Conservation (phyloP, 2,888 invertebrate genomes). For the Microctonus aethiopoides region DNA sequence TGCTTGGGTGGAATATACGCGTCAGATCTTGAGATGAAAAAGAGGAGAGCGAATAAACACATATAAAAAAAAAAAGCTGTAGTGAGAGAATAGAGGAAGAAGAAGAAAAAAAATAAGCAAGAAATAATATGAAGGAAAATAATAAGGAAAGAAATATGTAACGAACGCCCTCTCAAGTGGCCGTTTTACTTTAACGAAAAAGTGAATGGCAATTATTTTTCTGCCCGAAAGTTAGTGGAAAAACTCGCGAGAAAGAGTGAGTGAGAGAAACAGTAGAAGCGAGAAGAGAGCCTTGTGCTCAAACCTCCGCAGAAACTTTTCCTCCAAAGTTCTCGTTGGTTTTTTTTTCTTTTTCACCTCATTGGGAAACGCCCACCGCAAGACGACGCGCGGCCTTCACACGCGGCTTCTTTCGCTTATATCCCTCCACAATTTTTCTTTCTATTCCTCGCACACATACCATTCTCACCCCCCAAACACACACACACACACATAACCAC, state of each 20-base stretch:
- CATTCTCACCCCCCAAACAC: background rate
- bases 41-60: background rate
- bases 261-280: background rate
- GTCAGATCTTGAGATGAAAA: background rate
- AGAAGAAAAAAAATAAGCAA: background rate
- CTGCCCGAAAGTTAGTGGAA: constrained; percentile 10
- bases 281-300: background rate
- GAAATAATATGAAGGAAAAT: constrained; percentile 17
- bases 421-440: background rate
- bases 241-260: background rate
- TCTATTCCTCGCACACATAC: background rate
- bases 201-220: constrained; percentile 36
- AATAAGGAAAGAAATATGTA: constrained; percentile 27
- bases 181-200: constrained; percentile 14
- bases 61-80: background rate
- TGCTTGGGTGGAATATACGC: background rate
- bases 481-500: background rate
- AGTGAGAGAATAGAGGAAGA: background rate
- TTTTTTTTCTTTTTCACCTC: background rate
- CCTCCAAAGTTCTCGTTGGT: no score
- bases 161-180: constrained; percentile 12
- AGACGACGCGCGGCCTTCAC: constrained; percentile 6
- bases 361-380: background rate
- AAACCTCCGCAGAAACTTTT: constrained; percentile 1
- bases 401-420: background rate